Evolutionary conservation across 1,140 invertebrate species (phyloP), one percentile per base, ranked within the genome.

Genomic region (Pissodes strobi): DNA sequence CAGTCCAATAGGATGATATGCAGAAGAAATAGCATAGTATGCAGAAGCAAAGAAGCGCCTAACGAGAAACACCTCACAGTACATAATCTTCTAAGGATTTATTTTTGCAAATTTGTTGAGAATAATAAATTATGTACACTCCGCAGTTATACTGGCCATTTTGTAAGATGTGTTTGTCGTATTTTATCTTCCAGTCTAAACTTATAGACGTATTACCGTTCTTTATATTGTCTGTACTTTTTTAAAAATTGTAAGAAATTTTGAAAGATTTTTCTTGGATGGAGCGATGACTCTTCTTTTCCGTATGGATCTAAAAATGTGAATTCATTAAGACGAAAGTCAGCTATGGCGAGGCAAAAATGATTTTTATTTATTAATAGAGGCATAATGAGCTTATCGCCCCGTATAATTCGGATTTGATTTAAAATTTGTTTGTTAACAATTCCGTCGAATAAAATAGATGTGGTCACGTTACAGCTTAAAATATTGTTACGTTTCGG

Each of bases 351-450:
- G 5, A 43, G 13, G 15, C 39, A 43, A 17, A 43, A 43, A 43
- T 43, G 39, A 43, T 17, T 43, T 5, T 43, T 43, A 17, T 43
- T 17, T 43, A 43, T 43, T 43, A 43, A 43, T 17, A 43, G n/a
- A 8, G 30, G 30, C 30, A 34, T 34, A 34, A 34, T 34, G 6
- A 34, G n/a, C 6, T 8, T 34, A n/a, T 34, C 30, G n/a, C n/a
- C n/a, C n/a, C n/a, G n/a, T n/a, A 8, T 34, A 34, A 34, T 34
- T n/a, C 6, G n/a, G n/a, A 34, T 8, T 34, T 8, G 6, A 34
- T n/a, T 8, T 34, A 34, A 34, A 8, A 34, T 34, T n/a, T 6
- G 6, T 6, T 34, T 6, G n/a, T 34, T 8, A 6, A 34, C n/a
- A 34, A 34, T 8, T 6, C 30, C 30, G n/a, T 34, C 6, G n/a